Evolutionary conservation across 2,113 vertebrate species (phyloP).

Genomic region (Campylomormyrus tamandua): DNA sequence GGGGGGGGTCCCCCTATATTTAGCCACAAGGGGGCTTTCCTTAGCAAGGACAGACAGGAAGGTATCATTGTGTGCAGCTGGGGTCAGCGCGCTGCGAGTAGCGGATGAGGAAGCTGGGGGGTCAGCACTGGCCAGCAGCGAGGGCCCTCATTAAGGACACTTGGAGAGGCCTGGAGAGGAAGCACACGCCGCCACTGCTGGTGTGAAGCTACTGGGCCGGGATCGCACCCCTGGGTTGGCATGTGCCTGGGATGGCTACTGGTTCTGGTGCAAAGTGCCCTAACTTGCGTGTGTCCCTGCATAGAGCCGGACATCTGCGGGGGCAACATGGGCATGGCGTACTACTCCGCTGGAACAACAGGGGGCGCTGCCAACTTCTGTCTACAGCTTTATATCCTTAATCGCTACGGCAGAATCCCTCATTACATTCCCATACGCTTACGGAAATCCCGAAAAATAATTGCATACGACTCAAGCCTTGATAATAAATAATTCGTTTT

Average conservation of each 20-base stretch:
- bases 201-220: background rate
- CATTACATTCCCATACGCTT: background rate
- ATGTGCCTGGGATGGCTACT: background rate
- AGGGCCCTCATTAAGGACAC: background rate
- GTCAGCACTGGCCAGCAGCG: background rate
- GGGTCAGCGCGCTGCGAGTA: background rate
- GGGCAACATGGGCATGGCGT: background rate
- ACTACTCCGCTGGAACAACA: background rate
- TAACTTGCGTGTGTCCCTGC: background rate
- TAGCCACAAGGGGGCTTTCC: constrained; percentile 13
- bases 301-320: background rate
- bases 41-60: constrained; percentile 28
- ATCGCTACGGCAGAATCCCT: background rate
- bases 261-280: background rate
- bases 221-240: background rate
- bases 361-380: background rate
- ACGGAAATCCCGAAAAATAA: background rate
- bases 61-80: constrained; percentile 38
- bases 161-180: constrained; percentile 9
- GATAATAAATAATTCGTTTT: background rate
- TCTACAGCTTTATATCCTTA: background rate
- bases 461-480: background rate
- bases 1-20: constrained; percentile 2
- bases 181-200: background rate
- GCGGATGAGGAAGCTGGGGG: constrained; percentile 20